Conservation (phyloP, 2,797 vertebrate species). For the Sebastes baramenuke region DNA sequence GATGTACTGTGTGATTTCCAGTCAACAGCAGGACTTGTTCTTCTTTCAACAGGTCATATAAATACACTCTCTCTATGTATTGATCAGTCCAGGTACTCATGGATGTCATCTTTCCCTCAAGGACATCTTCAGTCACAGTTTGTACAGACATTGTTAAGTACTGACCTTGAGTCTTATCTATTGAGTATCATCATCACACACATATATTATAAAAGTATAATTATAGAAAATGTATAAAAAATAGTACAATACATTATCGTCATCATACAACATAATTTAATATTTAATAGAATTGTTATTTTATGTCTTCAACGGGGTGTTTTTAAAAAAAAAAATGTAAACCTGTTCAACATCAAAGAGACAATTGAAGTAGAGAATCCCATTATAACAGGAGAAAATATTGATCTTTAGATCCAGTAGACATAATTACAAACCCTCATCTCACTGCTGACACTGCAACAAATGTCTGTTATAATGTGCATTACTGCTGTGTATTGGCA, state of each 20-base stretch:
- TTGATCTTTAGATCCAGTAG: constrained; percentile 48
- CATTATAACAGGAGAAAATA: constrained; percentile 46
- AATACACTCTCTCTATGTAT: constrained; percentile 47
- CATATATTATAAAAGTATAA: background rate
- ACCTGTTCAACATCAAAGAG: constrained; percentile 48
- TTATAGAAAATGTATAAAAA: background rate
- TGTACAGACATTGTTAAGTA: constrained; percentile 21
- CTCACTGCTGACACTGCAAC: background rate
- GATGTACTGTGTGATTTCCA: background rate
- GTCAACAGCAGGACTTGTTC: background rate
- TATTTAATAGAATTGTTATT: background rate
- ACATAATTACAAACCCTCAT: constrained; percentile 37
- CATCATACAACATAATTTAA: background rate
- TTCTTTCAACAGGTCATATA: constrained; percentile 41
- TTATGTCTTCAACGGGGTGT: background rate
- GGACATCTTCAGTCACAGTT: constrained; percentile 40
- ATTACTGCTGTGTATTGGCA: too few relatives aligned
- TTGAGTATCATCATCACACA: background rate
- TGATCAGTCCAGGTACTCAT: constrained; percentile 44
- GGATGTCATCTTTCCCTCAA: constrained; percentile 54
- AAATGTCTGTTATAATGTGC: background rate
- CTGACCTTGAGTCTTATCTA: constrained; percentile 34
- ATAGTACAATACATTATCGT: background rate
- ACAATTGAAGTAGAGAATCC: constrained; percentile 55
- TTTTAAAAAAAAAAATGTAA: background rate